Base-by-base conservation (phyloP, 2,888 invertebrate species). In the Watsonalla cultraria region DNA sequence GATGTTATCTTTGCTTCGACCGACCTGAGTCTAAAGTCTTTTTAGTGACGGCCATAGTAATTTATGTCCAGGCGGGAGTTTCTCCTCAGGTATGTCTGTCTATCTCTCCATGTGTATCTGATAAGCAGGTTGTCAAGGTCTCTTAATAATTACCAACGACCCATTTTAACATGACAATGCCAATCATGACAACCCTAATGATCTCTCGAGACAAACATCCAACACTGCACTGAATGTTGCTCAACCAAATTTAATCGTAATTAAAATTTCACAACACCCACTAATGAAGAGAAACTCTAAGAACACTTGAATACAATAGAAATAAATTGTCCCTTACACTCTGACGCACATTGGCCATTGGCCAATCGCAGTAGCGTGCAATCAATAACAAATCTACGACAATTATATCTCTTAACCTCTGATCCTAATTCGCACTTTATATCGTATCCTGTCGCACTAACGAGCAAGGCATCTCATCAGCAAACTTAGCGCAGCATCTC, bases 311-410 rank as follows among this genome's bases (percentile, higher is more conserved):
- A 51, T 48, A 51, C 35, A 47, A 42, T 51, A 37, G n/a, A 48
- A 33, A 47, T 54, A 39, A 9, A 51, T 33, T 46, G 51, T 51
- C 35, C 34, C 42, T 51, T 51, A 45, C 47, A 49, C 35, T 42
- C 39, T 46, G 58, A 56, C 45, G 33, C 47, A 48, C 45, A 59
- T 54, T n/a, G 54, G 52, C 50, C 45, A 59, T 54, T n/a, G 54
- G 52, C 50, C 56, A 62, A 66, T 61, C 58, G 58, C 65, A 55
- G 71, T 66, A 70, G 71, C 66, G 55, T 14, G 13, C 69, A 65
- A 76, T 74, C 74, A 66, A 77, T 80, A 80, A 75, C 73, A 76
- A 74, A 74, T 64, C 60, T 62, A 75, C 70, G 73, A 68, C 71
- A 72, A 80, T 79, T 72, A 74, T 72, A 60, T 60, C 70, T 66